These are phyloP conservation scores for Passer domesticus DNA, from an alignment of 2,113 vertebrate genomes.

Conservation along the genomic window DNA sequence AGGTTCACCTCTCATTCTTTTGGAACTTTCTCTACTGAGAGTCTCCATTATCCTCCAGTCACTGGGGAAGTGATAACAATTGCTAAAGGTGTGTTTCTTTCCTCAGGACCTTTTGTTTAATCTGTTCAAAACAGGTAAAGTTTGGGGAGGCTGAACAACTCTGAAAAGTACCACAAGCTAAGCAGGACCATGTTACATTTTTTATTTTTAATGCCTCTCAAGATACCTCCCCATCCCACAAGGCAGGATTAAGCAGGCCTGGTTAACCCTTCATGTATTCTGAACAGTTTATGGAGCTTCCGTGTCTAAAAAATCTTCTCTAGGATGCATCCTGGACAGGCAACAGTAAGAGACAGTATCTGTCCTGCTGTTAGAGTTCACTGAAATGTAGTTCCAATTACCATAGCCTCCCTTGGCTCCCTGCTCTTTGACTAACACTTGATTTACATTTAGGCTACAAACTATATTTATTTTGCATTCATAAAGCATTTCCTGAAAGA, in stretches of 20 bases:
- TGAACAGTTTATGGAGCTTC: background rate
- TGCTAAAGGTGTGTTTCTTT: background rate
- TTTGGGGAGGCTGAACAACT: background rate
- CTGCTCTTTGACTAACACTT: background rate
- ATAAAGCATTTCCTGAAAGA: background rate
- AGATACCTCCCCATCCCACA: background rate
- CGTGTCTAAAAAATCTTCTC: background rate
- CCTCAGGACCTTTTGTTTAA: background rate
- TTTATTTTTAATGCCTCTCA: background rate
- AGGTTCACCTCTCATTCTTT: background rate
- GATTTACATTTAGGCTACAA: background rate
- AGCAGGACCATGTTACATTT: background rate
- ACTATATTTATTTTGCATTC: background rate
- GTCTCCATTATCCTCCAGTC: background rate
- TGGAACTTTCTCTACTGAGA: background rate
- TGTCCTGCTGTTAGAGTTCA: background rate
- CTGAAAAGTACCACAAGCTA: background rate
- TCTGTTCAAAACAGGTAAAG: background rate
- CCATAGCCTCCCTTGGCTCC: background rate
- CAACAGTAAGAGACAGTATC: background rate
- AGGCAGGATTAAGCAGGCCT: background rate
- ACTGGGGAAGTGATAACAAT: background rate
- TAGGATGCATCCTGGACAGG: background rate
- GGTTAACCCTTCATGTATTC: background rate
- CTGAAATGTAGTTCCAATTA: background rate